phyloP scores from a whole-genome alignment of 2,113 vertebrate genomes.

The Nanorana parkeri region DNA sequence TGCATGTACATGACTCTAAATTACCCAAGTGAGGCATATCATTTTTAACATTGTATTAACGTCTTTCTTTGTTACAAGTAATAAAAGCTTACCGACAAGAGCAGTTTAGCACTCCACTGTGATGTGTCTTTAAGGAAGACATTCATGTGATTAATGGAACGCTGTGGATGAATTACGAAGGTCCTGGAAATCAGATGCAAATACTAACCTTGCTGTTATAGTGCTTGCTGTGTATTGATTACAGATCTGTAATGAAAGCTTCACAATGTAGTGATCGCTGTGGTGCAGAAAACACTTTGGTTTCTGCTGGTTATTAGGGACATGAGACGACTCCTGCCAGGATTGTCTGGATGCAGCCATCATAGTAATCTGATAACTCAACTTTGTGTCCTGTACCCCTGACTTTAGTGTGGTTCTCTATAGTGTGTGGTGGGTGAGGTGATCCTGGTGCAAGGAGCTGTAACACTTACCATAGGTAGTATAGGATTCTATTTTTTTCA shows the following conservation, averaged over 20 bases:
- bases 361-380: too few species aligned
- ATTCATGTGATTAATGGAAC: slow-evolving; percentile 39
- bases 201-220: slow-evolving; percentile 29
- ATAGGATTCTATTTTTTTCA: too few species aligned
- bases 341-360: too few species aligned
- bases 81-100: slow-evolving; percentile 28
- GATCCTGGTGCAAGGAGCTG: too few species aligned
- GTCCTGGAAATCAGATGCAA: slow-evolving; percentile 39
- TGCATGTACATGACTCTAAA: slow-evolving; percentile 16
- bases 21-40: slow-evolving; percentile 23
- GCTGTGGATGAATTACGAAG: not conserved
- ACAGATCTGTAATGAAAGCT: slow-evolving; percentile 12
- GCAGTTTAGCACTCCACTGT: not conserved
- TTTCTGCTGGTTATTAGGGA: not conserved
- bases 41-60: slow-evolving; percentile 22
- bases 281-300: not conserved
- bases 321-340: too few species aligned
- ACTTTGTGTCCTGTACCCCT: too few species aligned
- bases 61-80: slow-evolving; percentile 12
- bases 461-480: too few species aligned
- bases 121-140: slow-evolving; percentile 34
- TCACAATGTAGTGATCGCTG: not conserved
- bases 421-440: too few species aligned
- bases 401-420: too few species aligned
- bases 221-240: slow-evolving; percentile 30